Percentiles rank a stretch among this genome's conserved stretches.
Conservation (phyloP, 1,140 invertebrate genomes). For the Drosophila tsacasi region DNA sequence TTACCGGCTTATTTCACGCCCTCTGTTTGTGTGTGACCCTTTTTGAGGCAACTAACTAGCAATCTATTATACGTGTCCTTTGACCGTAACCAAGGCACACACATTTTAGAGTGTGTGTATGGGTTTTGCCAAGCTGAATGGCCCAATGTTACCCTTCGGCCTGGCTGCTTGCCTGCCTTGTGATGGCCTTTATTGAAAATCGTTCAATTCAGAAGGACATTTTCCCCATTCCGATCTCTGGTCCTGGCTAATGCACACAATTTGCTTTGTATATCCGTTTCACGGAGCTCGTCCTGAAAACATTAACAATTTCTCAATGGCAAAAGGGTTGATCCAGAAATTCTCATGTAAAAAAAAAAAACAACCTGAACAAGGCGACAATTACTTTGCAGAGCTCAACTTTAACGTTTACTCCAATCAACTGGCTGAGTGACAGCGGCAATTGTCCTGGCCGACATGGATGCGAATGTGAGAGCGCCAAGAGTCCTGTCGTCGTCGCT, state of each 20-base stretch:
- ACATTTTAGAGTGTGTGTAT: slow-evolving; percentile 9
- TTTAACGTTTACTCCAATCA: slow-evolving; percentile 73
- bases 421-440: slow-evolving; percentile 58
- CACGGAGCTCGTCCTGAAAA: slow-evolving; percentile 25
- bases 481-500: slow-evolving; percentile 56
- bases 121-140: slow-evolving; percentile 49
- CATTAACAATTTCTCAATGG: slow-evolving; percentile 67
- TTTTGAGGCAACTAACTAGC: slow-evolving; percentile 61
- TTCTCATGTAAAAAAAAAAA: not conserved
- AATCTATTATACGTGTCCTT: slow-evolving; percentile 77
- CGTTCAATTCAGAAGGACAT: slow-evolving; percentile 47
- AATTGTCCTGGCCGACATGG: slow-evolving; percentile 48
- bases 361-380: slow-evolving; percentile 42
- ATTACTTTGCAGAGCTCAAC: slow-evolving; percentile 46
- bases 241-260: slow-evolving; percentile 65
- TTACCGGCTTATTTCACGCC: slow-evolving; percentile 46
- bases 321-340: slow-evolving; percentile 19
- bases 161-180: slow-evolving; percentile 49
- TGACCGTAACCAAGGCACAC: slow-evolving; percentile 67
- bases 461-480: slow-evolving; percentile 29
- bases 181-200: slow-evolving; percentile 65
- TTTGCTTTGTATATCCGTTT: slow-evolving; percentile 62
- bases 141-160: slow-evolving; percentile 71
- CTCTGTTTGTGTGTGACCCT: slow-evolving; percentile 18
- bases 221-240: not conserved